Evolutionary conservation across 2,113 vertebrate genomes (phyloP).

Genomic region (Hippocampus zosterae): DNA sequence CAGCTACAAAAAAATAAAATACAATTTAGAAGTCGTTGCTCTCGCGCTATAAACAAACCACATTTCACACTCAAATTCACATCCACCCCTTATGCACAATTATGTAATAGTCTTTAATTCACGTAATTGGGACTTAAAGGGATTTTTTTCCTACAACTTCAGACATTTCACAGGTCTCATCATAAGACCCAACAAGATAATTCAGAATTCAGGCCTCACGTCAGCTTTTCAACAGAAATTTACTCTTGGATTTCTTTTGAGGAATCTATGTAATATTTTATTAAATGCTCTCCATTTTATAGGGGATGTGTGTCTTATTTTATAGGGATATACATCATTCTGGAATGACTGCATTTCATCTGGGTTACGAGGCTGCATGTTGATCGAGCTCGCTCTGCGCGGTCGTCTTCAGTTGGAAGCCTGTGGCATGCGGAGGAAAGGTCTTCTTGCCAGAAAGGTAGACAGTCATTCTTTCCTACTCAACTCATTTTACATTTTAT

Average conservation of each 20-base stretch:
- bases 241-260: not conserved
- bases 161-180: too few species aligned
- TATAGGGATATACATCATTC: conserved; percentile 95
- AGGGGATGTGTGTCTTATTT: not conserved
- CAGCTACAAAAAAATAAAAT: too few species aligned
- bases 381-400: conserved; percentile 90
- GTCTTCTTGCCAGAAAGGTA: conserved; percentile 93
- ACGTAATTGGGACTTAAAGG: too few species aligned
- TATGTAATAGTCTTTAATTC: too few species aligned
- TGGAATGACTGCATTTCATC: conserved; percentile 99
- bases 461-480: not conserved
- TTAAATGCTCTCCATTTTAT: not conserved
- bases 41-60: too few species aligned
- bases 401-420: conserved; percentile 89
- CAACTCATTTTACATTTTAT: too few species aligned
- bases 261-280: not conserved
- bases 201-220: not conserved
- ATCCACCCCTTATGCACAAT: too few species aligned
- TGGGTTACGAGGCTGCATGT: conserved; percentile 94
- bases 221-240: not conserved
- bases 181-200: too few species aligned
- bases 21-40: too few species aligned
- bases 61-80: too few species aligned
- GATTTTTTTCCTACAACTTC: too few species aligned
- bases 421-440: conserved; percentile 93